A percentile compares a stretch with the other conserved stretches of the same genome.
These are phyloP conservation scores for Xestia c-nigrum DNA, from an alignment of 2,888 invertebrate species.

Conservation along the genomic window DNA sequence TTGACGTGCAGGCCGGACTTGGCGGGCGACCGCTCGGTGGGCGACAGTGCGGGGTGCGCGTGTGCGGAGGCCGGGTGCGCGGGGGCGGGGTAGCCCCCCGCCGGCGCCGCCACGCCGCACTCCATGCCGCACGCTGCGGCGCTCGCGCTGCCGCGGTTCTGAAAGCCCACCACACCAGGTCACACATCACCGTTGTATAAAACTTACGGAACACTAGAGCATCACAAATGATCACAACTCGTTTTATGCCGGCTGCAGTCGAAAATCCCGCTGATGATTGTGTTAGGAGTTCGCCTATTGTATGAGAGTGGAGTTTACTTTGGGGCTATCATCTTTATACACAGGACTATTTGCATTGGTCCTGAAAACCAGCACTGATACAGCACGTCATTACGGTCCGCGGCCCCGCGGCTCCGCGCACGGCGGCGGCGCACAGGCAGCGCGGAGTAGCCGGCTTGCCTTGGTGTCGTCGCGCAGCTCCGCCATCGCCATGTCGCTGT, in stretches of 20 bases:
- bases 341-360: background rate
- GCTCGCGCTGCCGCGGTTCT: constrained; percentile 80
- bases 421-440: no score
- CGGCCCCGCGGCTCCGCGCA: no score
- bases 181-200: background rate
- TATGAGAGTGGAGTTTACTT: background rate
- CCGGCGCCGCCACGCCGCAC: constrained; percentile 76
- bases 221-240: background rate
- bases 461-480: constrained; percentile 14
- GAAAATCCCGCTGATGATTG: background rate
- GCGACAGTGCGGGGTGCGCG: constrained; percentile 87
- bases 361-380: background rate
- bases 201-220: background rate
- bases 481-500: constrained; percentile 18
- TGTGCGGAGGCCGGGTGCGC: constrained; percentile 72
- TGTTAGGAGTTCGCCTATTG: background rate
- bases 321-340: background rate
- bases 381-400: background rate
- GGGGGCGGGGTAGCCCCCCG: constrained; percentile 82
- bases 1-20: constrained; percentile 96
- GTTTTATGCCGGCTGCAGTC: background rate
- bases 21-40: constrained; percentile 95
- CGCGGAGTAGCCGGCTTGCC: no score
- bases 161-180: constrained; percentile 62
- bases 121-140: constrained; percentile 74